Evolutionary conservation across 2,888 invertebrate species (phyloP), one percentile per base, ranked within the genome.

Genomic region (Cheilosia vernalis): DNA sequence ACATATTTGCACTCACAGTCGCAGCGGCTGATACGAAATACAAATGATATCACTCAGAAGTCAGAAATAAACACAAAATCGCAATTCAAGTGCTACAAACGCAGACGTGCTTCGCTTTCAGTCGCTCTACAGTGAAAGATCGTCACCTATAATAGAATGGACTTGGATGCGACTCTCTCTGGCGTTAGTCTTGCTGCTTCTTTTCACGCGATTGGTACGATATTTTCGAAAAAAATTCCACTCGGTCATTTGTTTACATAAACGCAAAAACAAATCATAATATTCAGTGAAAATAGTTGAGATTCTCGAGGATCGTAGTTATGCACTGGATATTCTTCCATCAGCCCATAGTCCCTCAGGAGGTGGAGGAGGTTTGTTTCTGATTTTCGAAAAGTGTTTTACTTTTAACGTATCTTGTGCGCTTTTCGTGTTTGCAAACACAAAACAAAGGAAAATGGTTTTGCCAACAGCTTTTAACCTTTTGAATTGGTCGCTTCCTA

Each of bases 251-350:
- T 80, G 67, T 80, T 73, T 74, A 81, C 74, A 69, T 74, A 58
- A 67, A 74, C 49, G 27, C 44, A 17, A 37, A 51, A 67, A 51
- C 17, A 56, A 42, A 37, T 51, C 37, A 9, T 47, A 78, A 78
- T 56, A 78, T 56, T 63, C 15, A 56, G 55, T 63, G 49, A 15
- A 42, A 42, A 24, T 66, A 56, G 37, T 64, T 30, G 40, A 37
- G 37, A 37, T 64, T 47, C 33, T 58, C 15, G 7, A n/a, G 13
- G 10, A 1, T 21, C 40, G 7, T 19, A 24, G 33, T 30, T 53
- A 85, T 85, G 85, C 85, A 85, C 42, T 85, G 85, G 85, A 85
- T 85, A 76, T 85, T 72, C 72, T 85, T 85, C 40, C 58, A 66
- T 9, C 85, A 85, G 51, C 81, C 81, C 17, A 21, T 44, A 30